Conservation (phyloP, 2,888 invertebrate genomes). For the Lasioglossum marginatum region DNA sequence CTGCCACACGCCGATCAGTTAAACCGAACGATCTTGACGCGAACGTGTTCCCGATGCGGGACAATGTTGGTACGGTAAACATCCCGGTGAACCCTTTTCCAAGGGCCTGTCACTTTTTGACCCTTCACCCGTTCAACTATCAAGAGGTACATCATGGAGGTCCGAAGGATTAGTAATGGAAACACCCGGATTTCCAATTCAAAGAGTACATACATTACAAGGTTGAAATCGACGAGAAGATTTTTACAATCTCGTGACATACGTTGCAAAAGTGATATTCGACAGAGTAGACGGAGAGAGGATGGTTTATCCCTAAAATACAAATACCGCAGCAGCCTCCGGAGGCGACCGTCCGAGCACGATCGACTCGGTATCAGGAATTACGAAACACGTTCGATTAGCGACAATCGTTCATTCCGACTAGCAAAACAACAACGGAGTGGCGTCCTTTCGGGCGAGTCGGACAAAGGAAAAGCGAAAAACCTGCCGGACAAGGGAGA, state of each 20-base stretch:
- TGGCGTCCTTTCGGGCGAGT: not conserved
- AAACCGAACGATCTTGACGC: constrained; percentile 77
- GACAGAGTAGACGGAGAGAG: not conserved
- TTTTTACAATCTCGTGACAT: not conserved
- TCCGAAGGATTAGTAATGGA: not conserved
- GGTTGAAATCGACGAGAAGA: not conserved
- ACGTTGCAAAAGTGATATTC: not conserved
- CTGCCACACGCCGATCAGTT: constrained; percentile 79
- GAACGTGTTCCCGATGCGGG: constrained; percentile 81
- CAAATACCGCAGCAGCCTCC: not conserved
- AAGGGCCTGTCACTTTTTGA: constrained; percentile 15
- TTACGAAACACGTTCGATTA: constrained; percentile 8
- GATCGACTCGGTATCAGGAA: not conserved
- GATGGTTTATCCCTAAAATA: not conserved
- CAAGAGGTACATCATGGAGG: not conserved
- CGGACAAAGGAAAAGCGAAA: constrained; percentile 10
- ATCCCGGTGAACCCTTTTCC: constrained; percentile 45
- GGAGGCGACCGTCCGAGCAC: not conserved
- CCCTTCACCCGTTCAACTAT: not conserved
- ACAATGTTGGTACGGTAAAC: constrained; percentile 74
- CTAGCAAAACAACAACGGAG: not conserved
- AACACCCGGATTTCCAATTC: not conserved
- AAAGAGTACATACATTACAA: no score
- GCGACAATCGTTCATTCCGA: not conserved
- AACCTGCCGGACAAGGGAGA: not conserved